phyloP scores from a whole-genome alignment of 2,113 vertebrate genomes.

The Lanius ludovicianus region DNA sequence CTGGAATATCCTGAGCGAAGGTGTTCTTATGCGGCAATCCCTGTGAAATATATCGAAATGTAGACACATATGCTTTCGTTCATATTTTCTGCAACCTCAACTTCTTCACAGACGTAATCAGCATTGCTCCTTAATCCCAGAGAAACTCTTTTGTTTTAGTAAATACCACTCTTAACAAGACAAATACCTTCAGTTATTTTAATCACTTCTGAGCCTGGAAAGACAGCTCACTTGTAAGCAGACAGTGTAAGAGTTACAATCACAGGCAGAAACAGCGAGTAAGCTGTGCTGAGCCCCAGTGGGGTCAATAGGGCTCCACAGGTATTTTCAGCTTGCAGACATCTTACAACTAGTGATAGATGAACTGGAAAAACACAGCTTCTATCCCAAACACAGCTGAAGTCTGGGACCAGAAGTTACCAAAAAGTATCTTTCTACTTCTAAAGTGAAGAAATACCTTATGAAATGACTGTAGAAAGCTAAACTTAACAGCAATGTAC shows the following conservation, averaged over 20 bases:
- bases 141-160: neutral
- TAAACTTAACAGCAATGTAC: neutral
- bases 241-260: neutral
- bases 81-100: neutral
- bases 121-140: neutral
- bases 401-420: neutral
- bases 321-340: neutral
- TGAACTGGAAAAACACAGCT: neutral
- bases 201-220: neutral
- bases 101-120: rapidly evolving
- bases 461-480: neutral
- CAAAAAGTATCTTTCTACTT: neutral
- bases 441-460: neutral
- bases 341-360: neutral
- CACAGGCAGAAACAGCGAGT: neutral
- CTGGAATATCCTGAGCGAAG: neutral
- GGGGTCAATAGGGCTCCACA: neutral
- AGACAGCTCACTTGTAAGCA: neutral
- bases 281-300: neutral
- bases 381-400: neutral
- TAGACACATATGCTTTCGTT: neutral
- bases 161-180: neutral
- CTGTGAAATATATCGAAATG: neutral
- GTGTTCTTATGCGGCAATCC: neutral
- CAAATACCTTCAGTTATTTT: neutral